Conservation (phyloP, 2,113 vertebrate species). For the Taxidea taxus region DNA sequence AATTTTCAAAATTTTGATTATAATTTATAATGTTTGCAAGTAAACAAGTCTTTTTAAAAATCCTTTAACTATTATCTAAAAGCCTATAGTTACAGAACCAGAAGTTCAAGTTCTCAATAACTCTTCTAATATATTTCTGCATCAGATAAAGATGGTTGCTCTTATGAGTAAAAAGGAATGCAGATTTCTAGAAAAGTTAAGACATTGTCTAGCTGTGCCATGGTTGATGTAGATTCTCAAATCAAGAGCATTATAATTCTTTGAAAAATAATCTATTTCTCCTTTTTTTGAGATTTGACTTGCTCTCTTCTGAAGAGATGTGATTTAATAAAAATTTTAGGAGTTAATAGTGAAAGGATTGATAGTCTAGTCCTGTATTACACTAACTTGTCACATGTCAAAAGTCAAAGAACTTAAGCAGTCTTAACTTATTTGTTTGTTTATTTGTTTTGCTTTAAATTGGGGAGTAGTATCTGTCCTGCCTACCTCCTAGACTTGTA, state of each 20-base stretch:
- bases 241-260: not conserved
- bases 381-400: not conserved
- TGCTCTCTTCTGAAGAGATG: not conserved
- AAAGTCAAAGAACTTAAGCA: not conserved
- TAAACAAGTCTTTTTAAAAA: not conserved
- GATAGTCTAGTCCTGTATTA: not conserved
- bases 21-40: not conserved
- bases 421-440: not conserved
- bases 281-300: not conserved
- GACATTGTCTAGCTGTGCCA: not conserved
- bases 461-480: not conserved
- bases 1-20: not conserved
- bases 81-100: not conserved
- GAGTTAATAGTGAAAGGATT: not conserved
- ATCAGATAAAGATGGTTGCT: not conserved
- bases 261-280: not conserved
- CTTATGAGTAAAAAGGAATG: not conserved
- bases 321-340: not conserved
- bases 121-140: not conserved
- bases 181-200: not conserved
- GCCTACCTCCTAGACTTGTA: not conserved
- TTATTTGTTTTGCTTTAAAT: not conserved
- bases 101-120: not conserved
- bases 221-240: not conserved
- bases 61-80: not conserved